Base-by-base conservation (phyloP, 2,888 invertebrate species). In the Micoletzkya japonica region DNA sequence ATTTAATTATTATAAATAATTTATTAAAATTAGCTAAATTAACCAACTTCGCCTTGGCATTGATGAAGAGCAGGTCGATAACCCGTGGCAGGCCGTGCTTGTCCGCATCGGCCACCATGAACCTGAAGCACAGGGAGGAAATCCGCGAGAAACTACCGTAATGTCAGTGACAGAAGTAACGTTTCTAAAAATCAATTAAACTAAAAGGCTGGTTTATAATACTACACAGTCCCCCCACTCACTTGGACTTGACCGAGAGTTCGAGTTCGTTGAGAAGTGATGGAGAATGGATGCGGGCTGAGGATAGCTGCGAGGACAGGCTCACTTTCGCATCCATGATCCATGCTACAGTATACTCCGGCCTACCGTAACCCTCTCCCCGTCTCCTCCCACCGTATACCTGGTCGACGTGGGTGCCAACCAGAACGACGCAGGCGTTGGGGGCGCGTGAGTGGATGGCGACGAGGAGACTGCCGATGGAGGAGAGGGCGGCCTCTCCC, bases 341-440 rank as follows among this genome's bases (percentile, higher is more conserved):
- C n/a, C n/a, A n/a, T n/a, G n/a, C n/a, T n/a, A n/a, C n/a, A n/a
- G n/a, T n/a, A n/a, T n/a, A n/a, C n/a, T n/a, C n/a, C n/a, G n/a
- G n/a, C n/a, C n/a, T n/a, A n/a, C n/a, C n/a, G n/a, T n/a, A n/a
- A n/a, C n/a, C n/a, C n/a, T n/a, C n/a, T n/a, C n/a, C n/a, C n/a
- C n/a, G n/a, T n/a, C n/a, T n/a, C n/a, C n/a, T n/a, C n/a, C n/a
- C n/a, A n/a, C n/a, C n/a, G 26, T 14, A 1, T 49, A 88, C 80
- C 66, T 85, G 84, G 86, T 98, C 98, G 81, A 93, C 93, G 87
- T 97, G 95, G 0, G 97, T 97, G 0, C 95, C 97, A 14, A 97
- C 92, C 85, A 97, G 94, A 59, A 97, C 91, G 3, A 95, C 95
- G 0, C 95, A 94, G 0, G 96, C 93, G 84, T 95, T 95, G 0